Conservation (phyloP, 2,888 invertebrate species). For the Drosophila anceps region DNA sequence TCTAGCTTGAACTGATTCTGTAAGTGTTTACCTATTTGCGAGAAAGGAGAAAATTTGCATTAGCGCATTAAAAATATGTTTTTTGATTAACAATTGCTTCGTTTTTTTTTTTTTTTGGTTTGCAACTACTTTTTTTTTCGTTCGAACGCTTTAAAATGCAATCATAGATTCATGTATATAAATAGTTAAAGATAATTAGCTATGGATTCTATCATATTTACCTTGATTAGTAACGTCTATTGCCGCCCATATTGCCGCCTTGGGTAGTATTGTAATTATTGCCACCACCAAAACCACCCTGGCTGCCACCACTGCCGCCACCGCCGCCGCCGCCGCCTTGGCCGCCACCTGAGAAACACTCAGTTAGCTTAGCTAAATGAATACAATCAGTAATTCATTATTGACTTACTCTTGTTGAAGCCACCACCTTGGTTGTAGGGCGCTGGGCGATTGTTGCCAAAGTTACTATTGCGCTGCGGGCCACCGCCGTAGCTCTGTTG, state of each 20-base stretch:
- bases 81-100: conserved; percentile 35
- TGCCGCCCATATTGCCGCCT: conserved; percentile 81
- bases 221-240: conserved; percentile 82
- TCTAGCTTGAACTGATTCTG: conserved; percentile 80
- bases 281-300: conserved; percentile 69
- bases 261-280: conserved; percentile 81
- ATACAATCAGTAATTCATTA: too few species aligned
- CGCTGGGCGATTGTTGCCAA: conserved; percentile 81
- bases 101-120: conserved; percentile 16
- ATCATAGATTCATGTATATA: conserved; percentile 13
- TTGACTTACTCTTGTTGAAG: conserved; percentile 76
- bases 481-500: conserved; percentile 94
- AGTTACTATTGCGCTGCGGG: conserved; percentile 89
- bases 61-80: conserved; percentile 59
- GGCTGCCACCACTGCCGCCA: conserved; percentile 61
- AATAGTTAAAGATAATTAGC: conserved; percentile 6
- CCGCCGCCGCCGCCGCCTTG: conserved; percentile 64
- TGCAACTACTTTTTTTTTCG: conserved; percentile 30
- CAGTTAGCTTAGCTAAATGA: neutral
- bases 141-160: conserved; percentile 40
- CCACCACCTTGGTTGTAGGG: conserved; percentile 79
- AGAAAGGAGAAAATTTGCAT: conserved; percentile 81
- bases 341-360: conserved; percentile 64
- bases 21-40: conserved; percentile 83
- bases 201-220: conserved; percentile 53